Evolutionary conservation across 2,113 vertebrate species (phyloP).

Genomic region (Plestiodon gilberti): DNA sequence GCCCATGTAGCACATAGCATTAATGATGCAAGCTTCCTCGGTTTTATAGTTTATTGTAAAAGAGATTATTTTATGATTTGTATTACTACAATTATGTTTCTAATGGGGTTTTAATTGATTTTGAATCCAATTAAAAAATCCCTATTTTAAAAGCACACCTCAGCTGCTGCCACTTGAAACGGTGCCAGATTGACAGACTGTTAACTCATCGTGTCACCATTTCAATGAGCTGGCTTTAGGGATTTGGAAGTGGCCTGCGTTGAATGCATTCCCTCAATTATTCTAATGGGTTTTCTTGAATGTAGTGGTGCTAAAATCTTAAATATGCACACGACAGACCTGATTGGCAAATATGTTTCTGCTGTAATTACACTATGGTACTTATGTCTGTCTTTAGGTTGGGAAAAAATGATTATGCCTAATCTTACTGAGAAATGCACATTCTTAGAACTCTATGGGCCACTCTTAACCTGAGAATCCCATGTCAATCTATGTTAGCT

Average conservation of each 20-base stretch:
- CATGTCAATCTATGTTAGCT: neutral
- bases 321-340: neutral
- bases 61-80: conserved; percentile 75
- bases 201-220: conserved; percentile 59
- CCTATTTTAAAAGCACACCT: conserved; percentile 75
- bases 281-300: conserved; percentile 46
- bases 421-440: conserved; percentile 12
- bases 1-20: conserved; percentile 28
- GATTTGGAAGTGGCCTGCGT: conserved; percentile 55
- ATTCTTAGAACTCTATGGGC: conserved; percentile 15
- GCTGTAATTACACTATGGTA: neutral
- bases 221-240: conserved; percentile 58
- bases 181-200: conserved; percentile 55
- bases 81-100: conserved; percentile 75
- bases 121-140: conserved; percentile 73
- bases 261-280: conserved; percentile 51
- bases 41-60: conserved; percentile 73
- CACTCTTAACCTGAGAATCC: neutral
- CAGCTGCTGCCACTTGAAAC: conserved; percentile 65
- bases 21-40: conserved; percentile 66
- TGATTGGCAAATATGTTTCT: conserved; percentile 10
- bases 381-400: conserved; percentile 28
- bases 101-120: conserved; percentile 82
- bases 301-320: conserved; percentile 29
- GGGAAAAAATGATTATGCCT: neutral